A percentile compares a stretch with the other conserved stretches of the same genome.
Conservation (phyloP, 2,113 vertebrate species). For the Isichthys henryi region DNA sequence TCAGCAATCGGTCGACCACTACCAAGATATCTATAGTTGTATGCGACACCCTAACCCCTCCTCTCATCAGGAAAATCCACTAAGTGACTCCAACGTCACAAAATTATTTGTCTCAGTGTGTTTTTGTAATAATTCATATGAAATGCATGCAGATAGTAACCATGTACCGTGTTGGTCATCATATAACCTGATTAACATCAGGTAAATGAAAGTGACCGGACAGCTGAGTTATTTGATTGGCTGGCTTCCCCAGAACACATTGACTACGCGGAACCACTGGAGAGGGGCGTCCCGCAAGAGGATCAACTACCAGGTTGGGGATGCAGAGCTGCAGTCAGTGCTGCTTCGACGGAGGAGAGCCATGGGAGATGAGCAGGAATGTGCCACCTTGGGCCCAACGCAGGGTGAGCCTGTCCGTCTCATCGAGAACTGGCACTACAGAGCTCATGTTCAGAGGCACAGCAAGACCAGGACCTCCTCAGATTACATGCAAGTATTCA, state of each 20-base stretch:
- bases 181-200: background rate
- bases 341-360: slow-evolving; percentile 63
- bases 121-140: background rate
- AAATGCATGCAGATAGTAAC: background rate
- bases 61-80: background rate
- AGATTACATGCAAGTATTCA: background rate
- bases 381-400: background rate
- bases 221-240: background rate
- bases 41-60: background rate
- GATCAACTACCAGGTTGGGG: slow-evolving; percentile 37
- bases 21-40: background rate
- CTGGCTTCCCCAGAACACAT: slow-evolving; percentile 33
- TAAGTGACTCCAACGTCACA: background rate
- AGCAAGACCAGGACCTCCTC: background rate
- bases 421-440: background rate
- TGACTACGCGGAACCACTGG: slow-evolving; percentile 34
- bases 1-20: background rate
- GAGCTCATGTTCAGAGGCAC: no score
- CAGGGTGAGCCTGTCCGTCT: slow-evolving; percentile 32
- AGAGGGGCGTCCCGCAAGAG: slow-evolving; percentile 33
- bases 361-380: slow-evolving; percentile 44
- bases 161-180: background rate
- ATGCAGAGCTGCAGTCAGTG: slow-evolving; percentile 58
- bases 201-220: background rate
- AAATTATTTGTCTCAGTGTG: background rate